Base-by-base conservation (phyloP, 2,888 invertebrate genomes). In the Cephalotes varians region DNA sequence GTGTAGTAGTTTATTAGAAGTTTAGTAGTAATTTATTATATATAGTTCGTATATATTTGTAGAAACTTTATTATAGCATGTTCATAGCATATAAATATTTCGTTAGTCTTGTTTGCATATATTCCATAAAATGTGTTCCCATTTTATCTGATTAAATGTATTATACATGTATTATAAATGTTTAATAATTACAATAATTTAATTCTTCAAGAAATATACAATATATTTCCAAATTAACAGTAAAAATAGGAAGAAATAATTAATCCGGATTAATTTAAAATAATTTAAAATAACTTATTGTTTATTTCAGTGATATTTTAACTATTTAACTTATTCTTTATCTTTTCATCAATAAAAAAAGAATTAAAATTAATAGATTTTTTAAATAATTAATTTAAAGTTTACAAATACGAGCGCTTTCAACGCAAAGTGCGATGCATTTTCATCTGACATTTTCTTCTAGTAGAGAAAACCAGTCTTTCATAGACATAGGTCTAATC, bases 401-500 rank as follows among this genome's bases (percentile, higher is more conserved):
- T 49, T 2, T 25, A 31, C 6, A 31, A 49, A 12, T n/a, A 37
- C 21, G 7, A 25, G 18, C 15, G 21, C 49, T 51, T 81, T 62
- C 12, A n/a, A 56, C 1, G 18, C 18, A 56, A 71, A 40, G 25
- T n/a, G 28, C 49, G 49, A 49, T 28, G 44, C 15, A n/a, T 40
- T 51, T 54, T n/a, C 40, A 9, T 40, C 67, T 28, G 12, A n/a
- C 51, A 71, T 62, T 86, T 72, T 65, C 64, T 44, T 69, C 15
- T 21, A 40, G 25, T 51, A 58, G 67, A 65, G 73, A 60, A 84
- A 77, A 84, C 64, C 74, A 77, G 44, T 77, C 58, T 7, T 21
- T 64, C 64, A 65, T 49, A 74, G 81, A 60, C 84, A 49, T 54
- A 67, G 28, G 40, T 28, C 51, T 64, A 47, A 83, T 60, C 25